Percentiles rank a stretch among this genome's conserved stretches.
phyloP scores from a whole-genome alignment of 2,888 invertebrate species.

The Heliconius erato region DNA sequence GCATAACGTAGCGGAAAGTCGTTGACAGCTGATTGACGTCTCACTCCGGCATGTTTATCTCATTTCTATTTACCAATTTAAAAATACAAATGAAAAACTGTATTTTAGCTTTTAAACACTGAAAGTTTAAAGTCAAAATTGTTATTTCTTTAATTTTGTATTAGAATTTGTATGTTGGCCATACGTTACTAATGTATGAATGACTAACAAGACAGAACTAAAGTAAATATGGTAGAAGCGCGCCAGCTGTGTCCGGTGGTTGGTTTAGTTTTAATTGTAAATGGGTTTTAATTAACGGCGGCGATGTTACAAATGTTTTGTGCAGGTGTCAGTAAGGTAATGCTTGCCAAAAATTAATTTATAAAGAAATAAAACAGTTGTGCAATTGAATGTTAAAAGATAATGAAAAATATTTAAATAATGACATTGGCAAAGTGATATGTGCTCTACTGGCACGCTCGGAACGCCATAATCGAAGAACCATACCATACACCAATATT shows the following conservation, averaged over 20 bases:
- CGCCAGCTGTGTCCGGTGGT: constrained; percentile 83
- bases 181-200: constrained; percentile 82
- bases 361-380: not conserved
- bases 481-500: too few relatives aligned
- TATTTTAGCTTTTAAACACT: constrained; percentile 27
- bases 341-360: constrained; percentile 3
- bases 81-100: constrained; percentile 13
- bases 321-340: constrained; percentile 51
- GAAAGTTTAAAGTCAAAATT: constrained; percentile 51
- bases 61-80: constrained; percentile 64
- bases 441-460: too few relatives aligned
- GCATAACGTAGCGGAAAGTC: constrained; percentile 78
- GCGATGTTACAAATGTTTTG: constrained; percentile 64
- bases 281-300: constrained; percentile 81
- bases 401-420: not conserved
- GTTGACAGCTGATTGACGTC: constrained; percentile 85
- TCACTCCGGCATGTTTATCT: constrained; percentile 84
- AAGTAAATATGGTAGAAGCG: constrained; percentile 83
- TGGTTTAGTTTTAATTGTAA: constrained; percentile 82
- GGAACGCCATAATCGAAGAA: too few relatives aligned
- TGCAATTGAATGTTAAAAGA: not conserved
- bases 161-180: constrained; percentile 58
- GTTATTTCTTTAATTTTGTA: constrained; percentile 27
- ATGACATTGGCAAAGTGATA: too few relatives aligned
- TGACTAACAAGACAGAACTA: constrained; percentile 84